Base-by-base conservation (phyloP, 1,140 invertebrate genomes). In the Penaeus vannamei region DNA sequence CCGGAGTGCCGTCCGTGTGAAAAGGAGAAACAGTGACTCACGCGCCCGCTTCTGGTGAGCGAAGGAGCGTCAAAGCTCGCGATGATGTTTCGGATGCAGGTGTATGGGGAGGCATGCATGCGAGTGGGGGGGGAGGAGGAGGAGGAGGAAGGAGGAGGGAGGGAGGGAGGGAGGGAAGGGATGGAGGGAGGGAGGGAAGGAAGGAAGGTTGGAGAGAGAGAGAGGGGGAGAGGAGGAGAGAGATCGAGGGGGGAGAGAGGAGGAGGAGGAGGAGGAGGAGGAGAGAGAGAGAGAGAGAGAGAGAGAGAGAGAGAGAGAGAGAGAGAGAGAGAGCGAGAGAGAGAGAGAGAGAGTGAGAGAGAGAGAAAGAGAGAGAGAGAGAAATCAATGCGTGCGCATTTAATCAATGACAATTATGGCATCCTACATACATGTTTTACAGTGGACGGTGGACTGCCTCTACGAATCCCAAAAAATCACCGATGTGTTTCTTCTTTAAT, bases 161-260 rank as follows among this genome's bases (percentile, higher is more conserved):
- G 36, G 80, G 1, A 4, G n/a, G 53, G 7, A 62, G 10, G 83
- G 20, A 32, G 20, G 64, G n/a, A 64, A 22, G 32, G 22, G 36
- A 19, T 32, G 53, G 42, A 85, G 80, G 72, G 61, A 66, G 32
- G 72, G 61, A 85, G 62, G 42, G 84, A 76, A 64, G 72, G 84
- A 85, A 64, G 72, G 66, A 69, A 64, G 53, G 66, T 59, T 32
- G 72, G 62, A 85, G 42, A 61, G 80, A 82, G 80, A 53, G 42
- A 17, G 77, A 3, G 42, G 19, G 32, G 3, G 42, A 62, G 60
- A 29, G 60, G 29, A 2, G 4, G 46, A 84, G 60, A 17, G 46
- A 29, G 60, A 29, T 20, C 0, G 60, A 62, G 42, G 42, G 3
- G 42, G 2, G 42, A 23, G 42, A 23, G 42, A 46, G 42, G 23